Base-by-base conservation (phyloP, 2,113 vertebrate genomes). In the Meriones unguiculatus region DNA sequence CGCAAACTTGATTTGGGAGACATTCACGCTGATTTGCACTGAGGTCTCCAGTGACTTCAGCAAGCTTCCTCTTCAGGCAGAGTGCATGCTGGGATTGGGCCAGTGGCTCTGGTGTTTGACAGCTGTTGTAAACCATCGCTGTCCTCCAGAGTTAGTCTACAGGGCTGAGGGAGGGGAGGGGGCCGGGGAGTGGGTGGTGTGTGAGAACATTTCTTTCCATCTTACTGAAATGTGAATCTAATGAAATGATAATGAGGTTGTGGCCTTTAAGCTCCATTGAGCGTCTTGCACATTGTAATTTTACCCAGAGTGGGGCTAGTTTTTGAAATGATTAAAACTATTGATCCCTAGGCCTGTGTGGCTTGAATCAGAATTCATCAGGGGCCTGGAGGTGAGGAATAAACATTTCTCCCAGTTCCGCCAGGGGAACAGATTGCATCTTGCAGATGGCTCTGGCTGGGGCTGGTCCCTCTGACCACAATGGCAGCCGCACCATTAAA, bases 291-390 rank as follows among this genome's bases (percentile, higher is more conserved):
- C 87, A 72, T 91, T 95, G 97, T 97, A 95, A 97, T 97, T 95
- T 98, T 95, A 97, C 94, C 96, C 96, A 96, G 97, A 97, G 95
- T 80, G 88, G 94, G 95, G 88, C 97, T 97, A 82, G 96, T 96
- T 97, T 98, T 94, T 97, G 96, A 97, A 97, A 98, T 97, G 96
- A 97, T 97, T 97, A 97, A 97, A 98, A 98, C 95, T 95, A 97
- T 98, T 12, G 97, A 97, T 98, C 97, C 96, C 87, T 97, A 91
- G 96, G 94, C 78, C 59, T 93, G 64, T 89, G 89, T 85, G 92
- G 95, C 86, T 97, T 95, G 97, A 97, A 95, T 97, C 78, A 32
- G 95, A 97, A 98, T 97, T 97, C 96, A 89, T 96, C 92, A 95
- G 95, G 92, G 92, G 78, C 93, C 92, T 77, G 78, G 95, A 97